Evolutionary conservation across 2,113 vertebrate species (phyloP).

Genomic region (Tyrannus savana): DNA sequence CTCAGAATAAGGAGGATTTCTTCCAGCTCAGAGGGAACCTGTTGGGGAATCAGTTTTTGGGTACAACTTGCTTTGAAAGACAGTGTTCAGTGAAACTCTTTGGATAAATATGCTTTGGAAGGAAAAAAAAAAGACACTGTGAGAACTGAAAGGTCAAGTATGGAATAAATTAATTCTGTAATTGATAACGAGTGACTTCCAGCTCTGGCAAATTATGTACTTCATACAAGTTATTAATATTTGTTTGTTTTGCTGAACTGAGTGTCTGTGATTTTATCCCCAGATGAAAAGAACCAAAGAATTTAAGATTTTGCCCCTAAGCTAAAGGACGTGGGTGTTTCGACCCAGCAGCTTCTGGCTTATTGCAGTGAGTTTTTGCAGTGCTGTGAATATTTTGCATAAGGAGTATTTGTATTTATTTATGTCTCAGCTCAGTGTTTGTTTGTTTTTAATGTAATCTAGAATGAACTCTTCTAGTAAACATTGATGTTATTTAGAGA

Average conservation of each 20-base stretch:
- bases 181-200: constrained; percentile 2
- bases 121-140: background rate
- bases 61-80: background rate
- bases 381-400: background rate
- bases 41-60: background rate
- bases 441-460: background rate
- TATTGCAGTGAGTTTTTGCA: background rate
- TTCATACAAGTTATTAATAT: background rate
- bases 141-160: constrained; percentile 7
- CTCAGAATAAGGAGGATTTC: background rate
- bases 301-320: background rate
- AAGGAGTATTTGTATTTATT: constrained; percentile 1
- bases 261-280: constrained; percentile 5
- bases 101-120: background rate
- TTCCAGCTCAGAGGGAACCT: background rate
- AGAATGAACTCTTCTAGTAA: constrained; percentile 4
- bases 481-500: background rate
- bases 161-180: constrained; percentile 20
- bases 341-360: background rate
- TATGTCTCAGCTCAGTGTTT: background rate
- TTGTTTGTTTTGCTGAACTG: constrained; percentile 19
- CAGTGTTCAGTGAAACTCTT: background rate
- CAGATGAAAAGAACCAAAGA: constrained; percentile 2
- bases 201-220: constrained; percentile 23
- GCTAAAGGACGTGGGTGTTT: background rate